phyloP scores from a whole-genome alignment of 92 coral and sea anemone genomes.

The Pocillopora grandis region DNA sequence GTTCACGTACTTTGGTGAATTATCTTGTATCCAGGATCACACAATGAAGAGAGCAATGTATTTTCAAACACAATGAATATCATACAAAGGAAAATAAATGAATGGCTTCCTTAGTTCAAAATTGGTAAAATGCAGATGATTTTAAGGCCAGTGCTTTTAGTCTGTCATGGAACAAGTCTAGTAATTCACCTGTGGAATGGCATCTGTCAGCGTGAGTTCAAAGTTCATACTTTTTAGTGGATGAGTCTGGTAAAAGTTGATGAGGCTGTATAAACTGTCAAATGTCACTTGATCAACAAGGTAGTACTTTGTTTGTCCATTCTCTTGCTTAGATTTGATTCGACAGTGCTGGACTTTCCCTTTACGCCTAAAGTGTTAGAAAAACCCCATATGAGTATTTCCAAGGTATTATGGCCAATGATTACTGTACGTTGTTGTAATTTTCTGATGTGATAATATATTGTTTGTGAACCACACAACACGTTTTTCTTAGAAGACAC shows the following conservation, averaged over 20 bases:
- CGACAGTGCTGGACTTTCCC: conserved; percentile 95
- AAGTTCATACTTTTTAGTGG: conserved; percentile 86
- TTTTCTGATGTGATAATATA: not conserved
- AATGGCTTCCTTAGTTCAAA: too few relatives aligned
- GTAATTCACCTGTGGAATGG: conserved; percentile 88
- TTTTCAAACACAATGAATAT: too few relatives aligned
- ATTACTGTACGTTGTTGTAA: not conserved
- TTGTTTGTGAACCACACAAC: not conserved
- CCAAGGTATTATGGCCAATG: not conserved
- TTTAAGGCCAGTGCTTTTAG: too few relatives aligned
- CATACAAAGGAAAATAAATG: too few relatives aligned
- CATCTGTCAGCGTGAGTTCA: conserved; percentile 92
- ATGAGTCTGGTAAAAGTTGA: conserved; percentile 83
- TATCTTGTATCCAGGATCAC: too few relatives aligned
- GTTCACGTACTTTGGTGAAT: too few relatives aligned
- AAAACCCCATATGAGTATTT: not conserved
- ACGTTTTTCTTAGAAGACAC: not conserved
- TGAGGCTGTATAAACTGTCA: conserved; percentile 94
- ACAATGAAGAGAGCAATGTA: too few relatives aligned
- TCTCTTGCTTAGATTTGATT: conserved; percentile 94
- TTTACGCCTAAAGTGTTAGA: conserved; percentile 64
- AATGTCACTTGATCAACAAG: conserved; percentile 98
- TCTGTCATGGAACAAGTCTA: not conserved
- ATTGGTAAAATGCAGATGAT: too few relatives aligned
- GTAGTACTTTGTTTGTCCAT: conserved; percentile 96